Evolutionary conservation across 2,797 vertebrate species (phyloP).

Genomic region (Chloroceryle inda): DNA sequence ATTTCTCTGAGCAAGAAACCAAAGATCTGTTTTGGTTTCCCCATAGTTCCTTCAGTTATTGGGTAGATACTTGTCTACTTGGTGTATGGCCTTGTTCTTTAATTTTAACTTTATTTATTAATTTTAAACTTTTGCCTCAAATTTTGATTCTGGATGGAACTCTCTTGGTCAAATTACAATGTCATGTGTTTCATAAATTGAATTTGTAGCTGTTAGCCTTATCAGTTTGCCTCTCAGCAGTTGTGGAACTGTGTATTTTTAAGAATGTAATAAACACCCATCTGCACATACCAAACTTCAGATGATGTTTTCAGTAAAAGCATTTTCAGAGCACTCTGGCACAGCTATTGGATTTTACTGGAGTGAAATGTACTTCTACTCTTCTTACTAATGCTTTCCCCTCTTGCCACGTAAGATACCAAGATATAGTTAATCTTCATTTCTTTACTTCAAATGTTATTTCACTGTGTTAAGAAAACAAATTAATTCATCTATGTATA

Average conservation of each 20-base stretch:
- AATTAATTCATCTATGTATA: neutral
- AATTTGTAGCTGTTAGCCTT: slow-evolving; percentile 36
- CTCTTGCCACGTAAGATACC: neutral
- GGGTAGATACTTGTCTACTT: neutral
- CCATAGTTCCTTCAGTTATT: neutral
- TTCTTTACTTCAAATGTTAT: neutral
- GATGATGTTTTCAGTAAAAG: slow-evolving; percentile 56
- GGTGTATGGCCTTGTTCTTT: neutral
- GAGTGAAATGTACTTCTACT: neutral
- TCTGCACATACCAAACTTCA: neutral
- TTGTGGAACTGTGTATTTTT: neutral
- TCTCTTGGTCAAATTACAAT: slow-evolving; percentile 5
- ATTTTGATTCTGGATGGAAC: slow-evolving; percentile 8
- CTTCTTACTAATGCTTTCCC: neutral
- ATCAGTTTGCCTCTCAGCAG: neutral
- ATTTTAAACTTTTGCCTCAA: neutral
- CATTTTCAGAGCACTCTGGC: slow-evolving; percentile 38
- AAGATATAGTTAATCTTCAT: neutral
- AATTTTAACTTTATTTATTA: neutral
- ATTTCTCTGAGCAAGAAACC: neutral
- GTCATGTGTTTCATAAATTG: slow-evolving; percentile 16
- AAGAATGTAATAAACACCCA: slow-evolving; percentile 26
- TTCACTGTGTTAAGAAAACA: neutral
- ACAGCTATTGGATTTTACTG: slow-evolving; percentile 12
- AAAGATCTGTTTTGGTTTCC: neutral